Base-by-base conservation (phyloP, 1,140 invertebrate genomes). In the Euwallacea similis region DNA sequence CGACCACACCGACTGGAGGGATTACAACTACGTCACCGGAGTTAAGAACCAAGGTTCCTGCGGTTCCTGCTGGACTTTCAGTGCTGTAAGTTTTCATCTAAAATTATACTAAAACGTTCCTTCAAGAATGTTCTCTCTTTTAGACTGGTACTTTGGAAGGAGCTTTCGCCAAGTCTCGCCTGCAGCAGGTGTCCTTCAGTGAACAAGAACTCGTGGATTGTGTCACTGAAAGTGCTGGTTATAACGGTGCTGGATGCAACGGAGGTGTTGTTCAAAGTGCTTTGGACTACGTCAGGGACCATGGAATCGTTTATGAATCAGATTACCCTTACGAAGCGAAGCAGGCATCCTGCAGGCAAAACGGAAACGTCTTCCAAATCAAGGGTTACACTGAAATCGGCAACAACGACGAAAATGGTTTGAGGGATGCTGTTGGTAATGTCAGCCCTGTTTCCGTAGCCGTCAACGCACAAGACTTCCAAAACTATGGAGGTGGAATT, bases 171-270 rank as follows among this genome's bases (percentile, higher is more conserved):
- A 88, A 94, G 71, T 89, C 92, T 79, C 89, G 86, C 33, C 92
- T 92, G 58, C 86, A 88, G 71, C 85, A 99, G 13, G 86, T 96
- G 7, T 95, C 94, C 6, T 87, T 99, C 0, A 97, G 94, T 74
- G 97, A 99, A 84, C 97, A 99, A 84, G 98, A 99, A 82, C 84
- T 99, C 47, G 87, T 99, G 42, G 98, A 99, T 85, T 99, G 98
- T 80, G 96, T 94, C 2, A 77, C 79, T 0, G 87, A 87, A 61
- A 96, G 92, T 79, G 95, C 95, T 2, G 47, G 6, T 33, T 54
- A 74, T 16, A 90, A 89, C 2, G 91, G 89, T 77, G 83, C 86
- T 73, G 90, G 90, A 3, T 91, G 89, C 77, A 82, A 86, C 72
- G 90, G 89, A 71, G 89, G 89, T 53, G 77, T 88, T 0, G 88